These are phyloP conservation scores for Lethenteron camtschaticum DNA, from an alignment of 2,113 vertebrate species.

Conservation along the genomic window DNA sequence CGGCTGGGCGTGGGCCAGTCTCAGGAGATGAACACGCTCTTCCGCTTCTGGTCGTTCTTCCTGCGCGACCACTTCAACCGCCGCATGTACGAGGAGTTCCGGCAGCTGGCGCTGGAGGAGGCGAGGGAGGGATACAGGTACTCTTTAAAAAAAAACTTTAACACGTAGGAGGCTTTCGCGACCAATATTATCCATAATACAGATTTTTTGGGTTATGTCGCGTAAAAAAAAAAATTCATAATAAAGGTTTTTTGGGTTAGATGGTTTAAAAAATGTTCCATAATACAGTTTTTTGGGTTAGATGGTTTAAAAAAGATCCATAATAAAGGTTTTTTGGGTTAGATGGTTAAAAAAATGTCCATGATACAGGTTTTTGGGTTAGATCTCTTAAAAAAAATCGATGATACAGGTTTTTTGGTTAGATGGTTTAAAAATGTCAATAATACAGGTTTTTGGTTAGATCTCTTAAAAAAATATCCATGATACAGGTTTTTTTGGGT, in stretches of 20 bases:
- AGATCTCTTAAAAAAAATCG: neutral
- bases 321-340: too few relatives aligned
- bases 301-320: too few relatives aligned
- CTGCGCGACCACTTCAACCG: slow-evolving; percentile 94
- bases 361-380: neutral
- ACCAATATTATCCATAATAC: neutral
- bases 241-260: neutral
- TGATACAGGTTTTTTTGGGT: too few relatives aligned
- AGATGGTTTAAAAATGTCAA: too few relatives aligned
- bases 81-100: slow-evolving; percentile 97
- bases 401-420: too few relatives aligned
- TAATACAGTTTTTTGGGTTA: too few relatives aligned
- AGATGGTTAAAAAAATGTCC: neutral
- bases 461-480: too few relatives aligned
- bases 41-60: slow-evolving; percentile 99
- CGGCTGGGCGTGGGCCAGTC: slow-evolving; percentile 88
- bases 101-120: slow-evolving; percentile 75
- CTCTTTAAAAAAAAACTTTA: neutral
- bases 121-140: slow-evolving; percentile 91
- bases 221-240: neutral
- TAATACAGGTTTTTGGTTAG: too few relatives aligned
- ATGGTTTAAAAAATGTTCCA: neutral
- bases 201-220: neutral
- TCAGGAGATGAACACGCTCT: slow-evolving; percentile 98
- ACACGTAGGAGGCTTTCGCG: too few relatives aligned